phyloP scores from a whole-genome alignment of 2,113 vertebrate genomes.

The Vireo altiloquus region DNA sequence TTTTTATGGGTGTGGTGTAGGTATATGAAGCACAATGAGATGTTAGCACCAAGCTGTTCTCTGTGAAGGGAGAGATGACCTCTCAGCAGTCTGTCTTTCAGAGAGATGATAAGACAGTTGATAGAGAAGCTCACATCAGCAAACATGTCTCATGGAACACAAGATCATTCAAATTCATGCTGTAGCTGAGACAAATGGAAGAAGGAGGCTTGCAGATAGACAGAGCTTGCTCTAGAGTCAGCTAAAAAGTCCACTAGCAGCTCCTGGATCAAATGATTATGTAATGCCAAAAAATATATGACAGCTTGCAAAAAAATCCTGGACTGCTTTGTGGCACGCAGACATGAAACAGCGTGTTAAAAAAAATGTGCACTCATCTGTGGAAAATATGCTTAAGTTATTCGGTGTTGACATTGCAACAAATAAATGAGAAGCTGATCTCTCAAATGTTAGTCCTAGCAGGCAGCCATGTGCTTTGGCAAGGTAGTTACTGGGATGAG shows the following conservation, averaged over 20 bases:
- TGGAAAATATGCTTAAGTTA: conserved; percentile 57
- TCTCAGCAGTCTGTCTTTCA: not conserved
- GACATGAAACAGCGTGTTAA: conserved; percentile 35
- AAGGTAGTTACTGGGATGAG: not conserved
- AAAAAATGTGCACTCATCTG: conserved; percentile 54
- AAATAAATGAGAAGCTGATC: conserved; percentile 33
- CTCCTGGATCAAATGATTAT: conserved; percentile 18
- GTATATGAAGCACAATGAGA: not conserved
- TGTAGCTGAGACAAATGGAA: not conserved
- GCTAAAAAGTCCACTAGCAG: not conserved
- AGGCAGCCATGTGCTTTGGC: conserved; percentile 23
- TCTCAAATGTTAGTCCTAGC: conserved; percentile 48
- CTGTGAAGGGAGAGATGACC: not conserved
- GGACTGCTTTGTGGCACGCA: conserved; percentile 14
- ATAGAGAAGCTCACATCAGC: not conserved
- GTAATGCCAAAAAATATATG: conserved; percentile 40
- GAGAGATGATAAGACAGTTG: not conserved
- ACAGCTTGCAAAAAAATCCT: conserved; percentile 41
- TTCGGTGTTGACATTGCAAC: conserved; percentile 40
- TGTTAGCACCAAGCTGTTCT: not conserved
- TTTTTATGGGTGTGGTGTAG: not conserved
- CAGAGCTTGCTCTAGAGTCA: not conserved
- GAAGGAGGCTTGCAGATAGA: not conserved
- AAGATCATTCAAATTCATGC: not conserved
- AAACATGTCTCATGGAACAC: not conserved